Evolutionary conservation across 2,797 vertebrate species (phyloP), one percentile per base, ranked within the genome.

Genomic region (Malurus splendens): DNA sequence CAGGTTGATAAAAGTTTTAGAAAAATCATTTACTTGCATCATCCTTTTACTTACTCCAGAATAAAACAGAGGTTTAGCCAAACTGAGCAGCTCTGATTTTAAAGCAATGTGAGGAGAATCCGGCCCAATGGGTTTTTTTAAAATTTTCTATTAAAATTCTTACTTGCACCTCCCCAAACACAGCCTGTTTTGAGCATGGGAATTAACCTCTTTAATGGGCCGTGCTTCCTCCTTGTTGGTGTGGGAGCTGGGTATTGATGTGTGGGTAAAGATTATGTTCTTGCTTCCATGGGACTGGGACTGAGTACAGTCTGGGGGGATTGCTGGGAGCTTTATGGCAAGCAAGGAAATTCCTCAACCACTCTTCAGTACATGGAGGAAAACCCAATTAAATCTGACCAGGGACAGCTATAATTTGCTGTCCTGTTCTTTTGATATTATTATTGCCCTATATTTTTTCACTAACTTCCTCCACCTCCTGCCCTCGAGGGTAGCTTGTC

Each of bases 351-450:
- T 96, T 96, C 88, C 79, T 96, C 87, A 91, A 55, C 44, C 64
- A 78, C 79, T 76, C 89, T 89, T 82, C 78, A 60, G 75, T 88
- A 45, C 77, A 89, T 57, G 30, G 23, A 82, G 74, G 84, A 93
- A 93, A 93, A 90, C 86, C 64, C 93, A 94, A 94, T 95, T 95
- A 96, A 96, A 95, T 92, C 80, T 93, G 87, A 92, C 86, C 87
- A 85, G 73, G 71, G 91, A 95, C 81, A 74, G 42, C 78, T 92
- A 90, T 94, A 93, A 93, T 94, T 90, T 90, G 77, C 64, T 82
- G 72, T 86, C 74, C 85, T 82, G 57, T 84, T 92, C 85, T 93
- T 94, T 66, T 82, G 60, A 73, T 88, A 94, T 82, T 93, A 92
- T 90, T 94, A 85, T 77, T 51, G 72, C 57, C 45, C 62, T 80